Conservation (phyloP, 2,888 invertebrate genomes). For the Pheosia gnoma region DNA sequence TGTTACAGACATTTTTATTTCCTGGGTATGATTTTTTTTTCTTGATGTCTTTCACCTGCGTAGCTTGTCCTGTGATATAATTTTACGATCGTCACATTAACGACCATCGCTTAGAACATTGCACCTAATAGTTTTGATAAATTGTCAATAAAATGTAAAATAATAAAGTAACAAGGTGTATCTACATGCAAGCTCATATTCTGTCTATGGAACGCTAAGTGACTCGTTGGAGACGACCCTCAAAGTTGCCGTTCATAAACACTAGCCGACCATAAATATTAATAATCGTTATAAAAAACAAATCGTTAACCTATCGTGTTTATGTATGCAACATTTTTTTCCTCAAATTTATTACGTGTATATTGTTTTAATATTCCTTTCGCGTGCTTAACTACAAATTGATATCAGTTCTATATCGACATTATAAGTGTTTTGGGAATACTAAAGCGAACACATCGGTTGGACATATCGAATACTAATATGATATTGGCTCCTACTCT, state of each 20-base stretch:
- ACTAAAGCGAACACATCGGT: conserved; percentile 63
- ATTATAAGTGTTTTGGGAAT: conserved; percentile 58
- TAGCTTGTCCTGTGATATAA: background rate
- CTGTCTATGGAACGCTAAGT: background rate
- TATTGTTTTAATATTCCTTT: conserved; percentile 54
- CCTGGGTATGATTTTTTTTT: too few species aligned
- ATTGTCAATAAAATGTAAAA: background rate
- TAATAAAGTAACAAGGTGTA: background rate
- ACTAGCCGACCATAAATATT: conserved; percentile 36
- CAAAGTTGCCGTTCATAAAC: conserved; percentile 25
- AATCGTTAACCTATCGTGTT: conserved; percentile 38
- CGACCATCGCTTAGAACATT: background rate
- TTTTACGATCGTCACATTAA: background rate
- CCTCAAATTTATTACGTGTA: conserved; percentile 43
- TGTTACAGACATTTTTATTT: too few species aligned
- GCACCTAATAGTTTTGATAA: background rate
- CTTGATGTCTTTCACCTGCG: background rate
- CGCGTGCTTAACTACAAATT: conserved; percentile 71
- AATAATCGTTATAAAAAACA: conserved; percentile 42
- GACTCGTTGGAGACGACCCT: background rate
- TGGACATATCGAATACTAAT: conserved; percentile 63
- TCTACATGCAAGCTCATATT: background rate
- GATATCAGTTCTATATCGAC: conserved; percentile 79
- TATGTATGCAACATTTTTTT: conserved; percentile 36
- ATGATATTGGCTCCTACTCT: conserved; percentile 12